Conservation (phyloP, 2,888 invertebrate genomes). For the Scrobipalpa costella region DNA sequence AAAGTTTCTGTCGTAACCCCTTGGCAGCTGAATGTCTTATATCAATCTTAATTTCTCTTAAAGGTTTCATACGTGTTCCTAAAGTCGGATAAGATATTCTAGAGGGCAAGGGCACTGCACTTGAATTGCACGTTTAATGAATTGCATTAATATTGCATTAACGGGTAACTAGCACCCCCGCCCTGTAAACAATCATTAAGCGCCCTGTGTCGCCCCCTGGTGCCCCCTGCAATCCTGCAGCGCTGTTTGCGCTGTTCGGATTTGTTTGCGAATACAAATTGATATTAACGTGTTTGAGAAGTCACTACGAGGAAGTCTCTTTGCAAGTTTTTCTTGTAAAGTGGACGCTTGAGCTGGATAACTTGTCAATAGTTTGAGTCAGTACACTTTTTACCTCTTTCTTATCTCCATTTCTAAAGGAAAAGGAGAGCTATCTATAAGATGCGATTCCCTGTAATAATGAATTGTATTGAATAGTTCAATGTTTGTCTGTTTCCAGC, state of each 20-base stretch:
- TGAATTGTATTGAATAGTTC: not conserved
- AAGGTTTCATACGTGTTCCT: not conserved
- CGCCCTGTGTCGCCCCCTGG: slow-evolving; percentile 31
- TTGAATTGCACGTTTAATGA: slow-evolving; percentile 79
- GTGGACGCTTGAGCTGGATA: slow-evolving; percentile 13
- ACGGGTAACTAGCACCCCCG: slow-evolving; percentile 70
- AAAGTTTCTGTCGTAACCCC: slow-evolving; percentile 1
- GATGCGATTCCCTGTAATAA: not conserved
- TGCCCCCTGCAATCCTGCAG: slow-evolving; percentile 38
- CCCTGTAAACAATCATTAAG: slow-evolving; percentile 78
- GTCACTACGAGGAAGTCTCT: slow-evolving; percentile 22
- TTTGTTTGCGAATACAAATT: slow-evolving; percentile 80
- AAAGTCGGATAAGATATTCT: not conserved
- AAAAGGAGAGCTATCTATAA: not conserved
- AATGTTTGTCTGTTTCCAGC: not conserved
- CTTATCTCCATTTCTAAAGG: not conserved
- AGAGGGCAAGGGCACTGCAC: slow-evolving; percentile 46
- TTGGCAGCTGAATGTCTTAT: not conserved
- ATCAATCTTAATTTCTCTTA: not conserved
- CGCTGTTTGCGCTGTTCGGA: slow-evolving; percentile 62
- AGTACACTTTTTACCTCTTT: not conserved
- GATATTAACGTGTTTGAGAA: slow-evolving; percentile 52
- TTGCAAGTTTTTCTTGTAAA: slow-evolving; percentile 22
- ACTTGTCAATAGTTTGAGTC: slow-evolving; percentile 7
- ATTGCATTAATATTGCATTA: slow-evolving; percentile 82